phyloP scores from a whole-genome alignment of 1,140 invertebrate species.

The Scaptomyza pallida region DNA sequence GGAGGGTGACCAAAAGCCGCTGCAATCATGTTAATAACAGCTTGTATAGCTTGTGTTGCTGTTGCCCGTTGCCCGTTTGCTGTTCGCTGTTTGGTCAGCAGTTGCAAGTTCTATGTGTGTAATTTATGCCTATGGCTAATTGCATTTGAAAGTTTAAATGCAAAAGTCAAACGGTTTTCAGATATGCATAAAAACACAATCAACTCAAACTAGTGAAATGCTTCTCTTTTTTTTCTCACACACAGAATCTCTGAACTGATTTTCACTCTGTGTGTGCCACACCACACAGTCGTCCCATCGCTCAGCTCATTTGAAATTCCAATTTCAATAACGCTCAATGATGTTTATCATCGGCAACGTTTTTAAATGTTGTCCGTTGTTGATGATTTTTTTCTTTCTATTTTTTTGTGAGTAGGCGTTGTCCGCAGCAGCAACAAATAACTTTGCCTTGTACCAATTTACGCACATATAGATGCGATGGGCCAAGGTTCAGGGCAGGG shows the following conservation, averaged over 20 bases:
- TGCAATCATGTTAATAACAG: constrained; percentile 80
- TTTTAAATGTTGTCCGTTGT: constrained; percentile 18
- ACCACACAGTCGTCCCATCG: constrained; percentile 31
- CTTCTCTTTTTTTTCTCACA: constrained; percentile 31
- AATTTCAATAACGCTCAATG: constrained; percentile 78
- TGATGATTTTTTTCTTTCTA: constrained; percentile 18
- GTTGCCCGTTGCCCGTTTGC: constrained; percentile 8
- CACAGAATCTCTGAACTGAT: constrained; percentile 43
- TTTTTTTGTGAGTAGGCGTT: constrained; percentile 69
- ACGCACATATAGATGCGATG: constrained; percentile 61
- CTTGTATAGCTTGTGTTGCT: constrained; percentile 33
- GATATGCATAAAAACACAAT: constrained; percentile 63
- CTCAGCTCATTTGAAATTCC: constrained; percentile 74
- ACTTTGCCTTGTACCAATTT: constrained; percentile 74
- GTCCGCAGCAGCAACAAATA: constrained; percentile 40
- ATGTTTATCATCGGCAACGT: constrained; percentile 72
- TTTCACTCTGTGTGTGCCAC: constrained; percentile 35
- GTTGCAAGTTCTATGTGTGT: constrained; percentile 55
- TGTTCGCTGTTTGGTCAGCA: constrained; percentile 19
- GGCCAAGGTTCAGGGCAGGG: constrained; percentile 77
- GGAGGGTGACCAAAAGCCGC: constrained; percentile 46
- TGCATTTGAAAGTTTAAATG: constrained; percentile 81
- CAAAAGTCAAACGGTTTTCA: constrained; percentile 79
- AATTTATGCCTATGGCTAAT: constrained; percentile 76
- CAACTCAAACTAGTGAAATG: constrained; percentile 46